Base-by-base conservation (phyloP, 2,888 invertebrate genomes). In the Lepidochitona cinerea region DNA sequence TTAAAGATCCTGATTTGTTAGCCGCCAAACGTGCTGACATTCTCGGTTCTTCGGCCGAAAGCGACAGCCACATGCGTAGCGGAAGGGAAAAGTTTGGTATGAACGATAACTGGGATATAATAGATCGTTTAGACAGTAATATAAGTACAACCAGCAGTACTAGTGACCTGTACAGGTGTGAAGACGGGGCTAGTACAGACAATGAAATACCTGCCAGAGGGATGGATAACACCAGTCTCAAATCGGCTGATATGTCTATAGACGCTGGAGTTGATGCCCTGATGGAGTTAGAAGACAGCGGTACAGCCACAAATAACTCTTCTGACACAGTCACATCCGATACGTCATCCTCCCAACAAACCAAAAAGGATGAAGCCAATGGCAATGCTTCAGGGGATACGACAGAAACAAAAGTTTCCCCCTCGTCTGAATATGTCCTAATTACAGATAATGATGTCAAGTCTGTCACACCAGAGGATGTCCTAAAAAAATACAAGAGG, bases 371-470 rank as follows among this genome's bases (percentile, higher is more conserved):
- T 26, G 59, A 32, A 26, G 29, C 59, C 59, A 32, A 32, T 14
- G 26, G 32, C 1, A 29, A 26, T 4, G 12, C 23, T 18, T 4
- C 26, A 4, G 23, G 29, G 4, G 49, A 18, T 23, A 49, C 18
- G 18, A 23, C 49, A 1, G 32, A 59, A 4, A 29, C 59, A 14
- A 59, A 59, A 29, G 32, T 29, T 4, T 59, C 59, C 59, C 93
- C 97, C 26, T 96, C 96, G 0, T 96, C 97, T 89, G 96, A 96
- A 33, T 97, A 97, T 91, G 96, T 96, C 1, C 93, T 97, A 81
- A 93, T 97, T 37, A 84, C 85, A 26, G 90, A 90, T 18, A 83
- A 79, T 35, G 91, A 91, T 68, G 83, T 90, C 41, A 81, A 87
- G 49, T 81, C 85, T 68, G 80, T 85, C 41, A 83, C 86, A 26